These are phyloP conservation scores for Caranx ignobilis DNA, from an alignment of 2,113 vertebrate genomes.

Conservation along the genomic window DNA sequence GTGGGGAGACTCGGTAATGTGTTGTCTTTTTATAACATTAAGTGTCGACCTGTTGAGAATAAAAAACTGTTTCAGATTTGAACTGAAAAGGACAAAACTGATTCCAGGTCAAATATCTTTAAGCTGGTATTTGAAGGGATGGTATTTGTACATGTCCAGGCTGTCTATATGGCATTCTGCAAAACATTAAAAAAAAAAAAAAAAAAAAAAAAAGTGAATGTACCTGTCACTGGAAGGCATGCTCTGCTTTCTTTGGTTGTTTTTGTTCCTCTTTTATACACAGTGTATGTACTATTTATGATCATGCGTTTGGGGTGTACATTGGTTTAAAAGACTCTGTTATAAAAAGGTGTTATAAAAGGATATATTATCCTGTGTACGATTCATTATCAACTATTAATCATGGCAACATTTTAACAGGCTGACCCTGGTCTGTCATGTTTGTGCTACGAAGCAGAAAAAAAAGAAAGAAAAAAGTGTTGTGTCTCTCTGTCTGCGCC, in stretches of 20 bases:
- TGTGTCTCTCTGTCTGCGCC: constrained; percentile 73
- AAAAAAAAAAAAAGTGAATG: constrained; percentile 81
- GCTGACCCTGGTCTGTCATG: constrained; percentile 60
- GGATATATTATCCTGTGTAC: constrained; percentile 90
- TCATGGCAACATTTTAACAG: constrained; percentile 76
- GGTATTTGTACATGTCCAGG: constrained; percentile 56
- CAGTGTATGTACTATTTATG: constrained; percentile 90
- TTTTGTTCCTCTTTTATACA: constrained; percentile 80
- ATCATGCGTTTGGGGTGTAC: constrained; percentile 86
- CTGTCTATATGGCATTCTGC: constrained; percentile 43
- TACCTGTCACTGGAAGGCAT: constrained; percentile 87
- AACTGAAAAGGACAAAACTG: constrained; percentile 44
- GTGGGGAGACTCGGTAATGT: constrained; percentile 29
- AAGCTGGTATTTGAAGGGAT: constrained; percentile 43
- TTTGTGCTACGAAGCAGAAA: constrained; percentile 57
- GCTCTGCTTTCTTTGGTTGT: constrained; percentile 75
- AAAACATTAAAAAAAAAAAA: constrained; percentile 24
- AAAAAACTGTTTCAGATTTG: constrained; percentile 10
- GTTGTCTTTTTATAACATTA: constrained; percentile 30
- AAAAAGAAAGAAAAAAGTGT: constrained; percentile 35
- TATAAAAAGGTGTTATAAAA: constrained; percentile 88
- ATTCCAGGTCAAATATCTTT: constrained; percentile 46
- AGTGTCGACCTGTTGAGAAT: constrained; percentile 24
- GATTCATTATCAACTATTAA: constrained; percentile 80
- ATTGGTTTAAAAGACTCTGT: constrained; percentile 85